These are phyloP conservation scores for Pristionchus fissidentatus DNA, from an alignment of 2,888 invertebrate species.

Conservation along the genomic window DNA sequence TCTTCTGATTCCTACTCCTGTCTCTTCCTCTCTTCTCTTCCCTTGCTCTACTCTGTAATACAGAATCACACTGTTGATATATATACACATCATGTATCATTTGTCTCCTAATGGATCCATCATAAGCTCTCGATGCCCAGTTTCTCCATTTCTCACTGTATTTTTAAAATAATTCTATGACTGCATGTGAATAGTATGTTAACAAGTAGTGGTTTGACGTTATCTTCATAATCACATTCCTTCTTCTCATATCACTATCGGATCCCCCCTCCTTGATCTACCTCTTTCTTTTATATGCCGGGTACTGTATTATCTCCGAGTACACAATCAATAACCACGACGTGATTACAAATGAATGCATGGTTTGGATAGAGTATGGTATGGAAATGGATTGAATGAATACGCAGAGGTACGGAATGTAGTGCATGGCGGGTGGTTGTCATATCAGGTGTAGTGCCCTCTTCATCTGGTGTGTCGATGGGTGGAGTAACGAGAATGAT, in stretches of 20 bases:
- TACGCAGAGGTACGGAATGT: neutral
- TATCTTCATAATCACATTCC: neutral
- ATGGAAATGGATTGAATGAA: too few relatives aligned
- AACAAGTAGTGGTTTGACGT: constrained; percentile 36
- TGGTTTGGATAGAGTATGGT: too few relatives aligned
- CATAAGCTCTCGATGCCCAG: neutral
- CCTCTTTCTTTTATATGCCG: neutral
- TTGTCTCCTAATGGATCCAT: neutral
- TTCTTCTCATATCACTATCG: constrained; percentile 21
- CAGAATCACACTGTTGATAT: constrained; percentile 39
- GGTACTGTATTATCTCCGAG: neutral
- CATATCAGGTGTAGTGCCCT: constrained; percentile 40
- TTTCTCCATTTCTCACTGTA: constrained; percentile 24
- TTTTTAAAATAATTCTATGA: constrained; percentile 36
- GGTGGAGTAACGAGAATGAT: constrained; percentile 9
- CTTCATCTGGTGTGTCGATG: neutral
- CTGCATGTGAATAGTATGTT: constrained; percentile 41
- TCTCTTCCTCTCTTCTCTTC: neutral
- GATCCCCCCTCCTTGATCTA: neutral
- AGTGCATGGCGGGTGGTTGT: constrained; percentile 30
- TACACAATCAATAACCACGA: constrained; percentile 10
- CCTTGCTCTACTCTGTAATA: constrained; percentile 30
- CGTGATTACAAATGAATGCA: too few relatives aligned
- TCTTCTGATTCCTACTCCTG: neutral
- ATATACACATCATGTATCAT: neutral